Percentiles rank a stretch among this genome's conserved stretches.
Evolutionary conservation across 2,113 vertebrate genomes (phyloP).

Genomic region (Cranoglanis bouderius): DNA sequence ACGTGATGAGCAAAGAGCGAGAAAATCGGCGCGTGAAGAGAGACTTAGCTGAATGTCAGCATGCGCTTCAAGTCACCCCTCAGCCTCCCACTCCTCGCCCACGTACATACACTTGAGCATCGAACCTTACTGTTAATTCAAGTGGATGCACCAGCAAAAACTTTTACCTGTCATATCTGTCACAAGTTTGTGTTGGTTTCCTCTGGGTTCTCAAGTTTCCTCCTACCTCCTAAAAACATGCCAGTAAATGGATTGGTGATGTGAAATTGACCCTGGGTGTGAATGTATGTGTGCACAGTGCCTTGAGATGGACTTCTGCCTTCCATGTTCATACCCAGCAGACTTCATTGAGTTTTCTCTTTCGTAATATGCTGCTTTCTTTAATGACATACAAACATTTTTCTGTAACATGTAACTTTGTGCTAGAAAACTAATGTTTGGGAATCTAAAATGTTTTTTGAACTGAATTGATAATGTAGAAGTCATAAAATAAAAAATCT

Average conservation of each 20-base stretch:
- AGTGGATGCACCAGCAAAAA: no score
- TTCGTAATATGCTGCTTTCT: no score
- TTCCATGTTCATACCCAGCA: no score
- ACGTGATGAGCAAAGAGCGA: conserved; percentile 59
- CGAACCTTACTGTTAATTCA: background rate
- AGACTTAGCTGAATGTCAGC: conserved; percentile 64
- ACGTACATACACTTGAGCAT: conserved; percentile 45
- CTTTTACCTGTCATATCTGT: no score
- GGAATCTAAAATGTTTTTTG: no score
- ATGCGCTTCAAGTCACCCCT: background rate
- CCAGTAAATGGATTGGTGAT: conserved; percentile 20
- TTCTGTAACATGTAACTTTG: no score
- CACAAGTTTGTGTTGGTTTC: conserved; percentile 68
- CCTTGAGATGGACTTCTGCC: background rate
- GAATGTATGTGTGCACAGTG: conserved; percentile 48
- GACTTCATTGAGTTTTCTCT: no score
- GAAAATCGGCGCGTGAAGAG: conserved; percentile 64
- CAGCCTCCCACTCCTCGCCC: conserved; percentile 43
- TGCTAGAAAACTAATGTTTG: no score
- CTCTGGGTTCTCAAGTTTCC: conserved; percentile 64
- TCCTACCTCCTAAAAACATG: no score
- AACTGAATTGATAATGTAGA: no score
- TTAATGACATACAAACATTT: no score
- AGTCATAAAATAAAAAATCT: no score
- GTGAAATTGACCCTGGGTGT: conserved; percentile 49